Base-by-base conservation (phyloP, 2,113 vertebrate species). In the Osmerus mordax region DNA sequence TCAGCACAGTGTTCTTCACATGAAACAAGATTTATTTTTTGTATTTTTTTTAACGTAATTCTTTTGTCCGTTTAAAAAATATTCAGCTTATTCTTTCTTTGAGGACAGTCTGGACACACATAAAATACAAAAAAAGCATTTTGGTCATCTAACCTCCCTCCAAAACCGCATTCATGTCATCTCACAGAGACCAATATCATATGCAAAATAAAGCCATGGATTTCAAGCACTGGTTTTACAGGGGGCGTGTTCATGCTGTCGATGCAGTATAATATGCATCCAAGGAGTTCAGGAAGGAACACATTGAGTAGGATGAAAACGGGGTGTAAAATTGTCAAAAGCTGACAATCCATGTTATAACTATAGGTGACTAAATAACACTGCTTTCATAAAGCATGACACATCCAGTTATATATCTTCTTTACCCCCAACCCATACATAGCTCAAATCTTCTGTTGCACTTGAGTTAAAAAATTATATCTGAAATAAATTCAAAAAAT, bases 381-480 rank as follows among this genome's bases (percentile, higher is more conserved):
- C 89, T 90, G 89, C 87, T 88, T 91, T 88, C 84, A 87, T 84
- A 82, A 91, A 90, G 89, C 88, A 87, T 89, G 81, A 89, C 75
- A 80, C 87, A 89, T 87, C 84, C 90, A 87, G 85, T 79, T 87
- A 86, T 87, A 89, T 88, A 88, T 83, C 84, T 85, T 85, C 82
- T 80, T 86, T 81, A 70, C 75, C 65, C 71, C 25, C 58, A 80
- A 68, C 86, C 82, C 85, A 91, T 89, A 90, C 87, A 92, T 85
- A 91, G 84, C 87, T 87, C 80, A 86, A 87, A 87, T 89, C 82
- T 85, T 92, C 82, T 88, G 86, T 88, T 91, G 87, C 88, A 89
- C 90, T 91, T 82, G 74, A 91, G 84, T 92, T 92, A 88, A 92
- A 93, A 93, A 93, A 93, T 91, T 90, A 91, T 87, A 92, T 92